A percentile compares a stretch with the other conserved stretches of the same genome.
Conservation (phyloP, 2,113 vertebrate species). For the Saccopteryx leptura region DNA sequence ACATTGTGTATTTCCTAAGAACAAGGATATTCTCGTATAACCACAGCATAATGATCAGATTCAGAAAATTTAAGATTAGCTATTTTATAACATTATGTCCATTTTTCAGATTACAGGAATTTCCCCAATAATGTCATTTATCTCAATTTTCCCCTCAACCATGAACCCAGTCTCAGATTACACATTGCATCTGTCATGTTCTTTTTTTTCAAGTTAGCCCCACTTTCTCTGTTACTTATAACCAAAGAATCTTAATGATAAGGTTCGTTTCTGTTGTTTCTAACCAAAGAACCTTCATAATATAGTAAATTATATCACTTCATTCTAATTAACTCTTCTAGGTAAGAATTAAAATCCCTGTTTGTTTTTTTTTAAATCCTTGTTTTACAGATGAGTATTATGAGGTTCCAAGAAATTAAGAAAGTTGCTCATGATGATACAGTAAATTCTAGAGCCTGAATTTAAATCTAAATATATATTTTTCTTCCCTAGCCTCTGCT, state of each 20-base stretch:
- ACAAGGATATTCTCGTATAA: background rate
- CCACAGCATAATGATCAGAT: background rate
- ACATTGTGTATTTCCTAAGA: background rate
- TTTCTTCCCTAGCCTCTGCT: background rate
- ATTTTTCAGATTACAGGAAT: background rate
- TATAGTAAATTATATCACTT: background rate
- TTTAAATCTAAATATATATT: background rate
- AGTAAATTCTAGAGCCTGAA: background rate
- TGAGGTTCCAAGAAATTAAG: background rate
- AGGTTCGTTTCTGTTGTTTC: slow-evolving; percentile 5
- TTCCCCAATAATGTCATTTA: background rate
- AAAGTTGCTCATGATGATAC: slow-evolving; percentile 7
- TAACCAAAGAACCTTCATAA: background rate
- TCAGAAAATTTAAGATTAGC: slow-evolving; percentile 6
- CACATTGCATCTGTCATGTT: background rate
- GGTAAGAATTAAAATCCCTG: background rate
- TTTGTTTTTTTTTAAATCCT: background rate
- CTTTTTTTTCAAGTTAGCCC: background rate
- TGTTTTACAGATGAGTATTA: background rate
- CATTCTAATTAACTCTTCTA: background rate
- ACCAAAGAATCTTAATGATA: slow-evolving; percentile 24
- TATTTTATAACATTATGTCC: background rate
- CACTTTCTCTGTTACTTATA: slow-evolving; percentile 42
- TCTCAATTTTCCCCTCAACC: background rate
- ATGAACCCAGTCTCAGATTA: background rate